A percentile compares a stretch with the other conserved stretches of the same genome.
These are phyloP conservation scores for Zaprionus taronus DNA, from an alignment of 1,140 invertebrate species.

Conservation along the genomic window DNA sequence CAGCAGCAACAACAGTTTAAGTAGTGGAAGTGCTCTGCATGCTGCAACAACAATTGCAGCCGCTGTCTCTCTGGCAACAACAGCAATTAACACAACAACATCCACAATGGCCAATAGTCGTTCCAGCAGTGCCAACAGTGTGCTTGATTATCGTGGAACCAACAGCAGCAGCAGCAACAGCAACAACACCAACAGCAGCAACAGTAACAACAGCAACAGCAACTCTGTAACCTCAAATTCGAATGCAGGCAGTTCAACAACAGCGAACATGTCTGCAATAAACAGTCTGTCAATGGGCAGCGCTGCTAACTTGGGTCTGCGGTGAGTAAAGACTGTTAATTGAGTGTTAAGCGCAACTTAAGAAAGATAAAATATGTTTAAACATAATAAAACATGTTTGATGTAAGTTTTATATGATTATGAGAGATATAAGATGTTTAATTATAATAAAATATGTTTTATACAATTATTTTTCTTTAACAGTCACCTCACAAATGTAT, in stretches of 20 bases:
- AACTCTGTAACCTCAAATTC: constrained; percentile 35
- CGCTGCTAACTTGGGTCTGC: constrained; percentile 50
- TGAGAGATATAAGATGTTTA: no score
- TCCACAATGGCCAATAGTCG: constrained; percentile 68
- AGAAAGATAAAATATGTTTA: neutral
- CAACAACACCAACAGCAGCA: constrained; percentile 22
- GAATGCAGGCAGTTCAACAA: constrained; percentile 28
- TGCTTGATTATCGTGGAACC: constrained; percentile 58
- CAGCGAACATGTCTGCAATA: constrained; percentile 46
- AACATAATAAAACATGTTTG: no score
- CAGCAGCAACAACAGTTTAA: constrained; percentile 48
- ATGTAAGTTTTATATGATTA: no score
- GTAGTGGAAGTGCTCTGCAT: constrained; percentile 51
- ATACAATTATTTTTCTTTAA: neutral
- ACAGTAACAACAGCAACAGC: constrained; percentile 15
- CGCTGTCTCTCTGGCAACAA: constrained; percentile 69
- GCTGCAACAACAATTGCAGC: constrained; percentile 72
- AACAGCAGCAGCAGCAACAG: constrained; percentile 31
- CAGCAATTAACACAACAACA: constrained; percentile 75
- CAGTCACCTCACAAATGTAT: constrained; percentile 61
- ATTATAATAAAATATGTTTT: no score
- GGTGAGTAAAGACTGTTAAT: constrained; percentile 45
- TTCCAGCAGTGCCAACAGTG: constrained; percentile 57
- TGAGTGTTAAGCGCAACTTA: neutral
- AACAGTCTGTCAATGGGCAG: constrained; percentile 44